phyloP scores from a whole-genome alignment of 2,113 vertebrate genomes.

The Sinocyclocheilus grahami region DNA sequence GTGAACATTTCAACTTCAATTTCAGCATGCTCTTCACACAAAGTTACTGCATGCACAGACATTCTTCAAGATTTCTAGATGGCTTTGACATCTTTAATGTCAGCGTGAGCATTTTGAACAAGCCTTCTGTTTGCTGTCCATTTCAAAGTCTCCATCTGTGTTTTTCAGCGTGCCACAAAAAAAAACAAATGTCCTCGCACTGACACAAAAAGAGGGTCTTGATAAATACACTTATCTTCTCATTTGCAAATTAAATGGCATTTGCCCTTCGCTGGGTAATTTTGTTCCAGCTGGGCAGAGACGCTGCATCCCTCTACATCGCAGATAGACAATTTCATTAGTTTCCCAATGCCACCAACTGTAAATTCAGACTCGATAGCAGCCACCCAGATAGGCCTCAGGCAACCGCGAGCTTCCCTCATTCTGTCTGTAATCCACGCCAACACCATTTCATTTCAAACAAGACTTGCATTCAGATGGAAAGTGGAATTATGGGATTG shows the following conservation, averaged over 20 bases:
- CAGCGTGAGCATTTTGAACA: background rate
- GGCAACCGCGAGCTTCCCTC: background rate
- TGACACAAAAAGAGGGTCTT: constrained; percentile 28
- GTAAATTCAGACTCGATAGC: constrained; percentile 51
- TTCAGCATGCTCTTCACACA: background rate
- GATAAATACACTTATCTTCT: constrained; percentile 61
- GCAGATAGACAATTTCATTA: constrained; percentile 58
- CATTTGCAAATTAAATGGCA: constrained; percentile 65
- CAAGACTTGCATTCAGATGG: background rate
- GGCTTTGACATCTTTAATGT: background rate
- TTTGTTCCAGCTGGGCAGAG: constrained; percentile 49
- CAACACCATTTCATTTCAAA: background rate
- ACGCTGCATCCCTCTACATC: constrained; percentile 35
- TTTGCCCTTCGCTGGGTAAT: constrained; percentile 59
- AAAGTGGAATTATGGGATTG: constrained; percentile 6
- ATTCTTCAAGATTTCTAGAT: background rate
- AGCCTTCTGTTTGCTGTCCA: background rate
- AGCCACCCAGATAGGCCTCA: constrained; percentile 13
- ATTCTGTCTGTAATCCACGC: constrained; percentile 38
- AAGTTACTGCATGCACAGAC: background rate
- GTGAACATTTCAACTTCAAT: background rate
- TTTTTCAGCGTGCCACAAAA: background rate
- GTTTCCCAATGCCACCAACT: constrained; percentile 35
- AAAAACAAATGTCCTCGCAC: constrained; percentile 2
- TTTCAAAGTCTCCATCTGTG: constrained; percentile 22